Conservation (phyloP, 2,113 vertebrate genomes). For the Salminus brasiliensis region DNA sequence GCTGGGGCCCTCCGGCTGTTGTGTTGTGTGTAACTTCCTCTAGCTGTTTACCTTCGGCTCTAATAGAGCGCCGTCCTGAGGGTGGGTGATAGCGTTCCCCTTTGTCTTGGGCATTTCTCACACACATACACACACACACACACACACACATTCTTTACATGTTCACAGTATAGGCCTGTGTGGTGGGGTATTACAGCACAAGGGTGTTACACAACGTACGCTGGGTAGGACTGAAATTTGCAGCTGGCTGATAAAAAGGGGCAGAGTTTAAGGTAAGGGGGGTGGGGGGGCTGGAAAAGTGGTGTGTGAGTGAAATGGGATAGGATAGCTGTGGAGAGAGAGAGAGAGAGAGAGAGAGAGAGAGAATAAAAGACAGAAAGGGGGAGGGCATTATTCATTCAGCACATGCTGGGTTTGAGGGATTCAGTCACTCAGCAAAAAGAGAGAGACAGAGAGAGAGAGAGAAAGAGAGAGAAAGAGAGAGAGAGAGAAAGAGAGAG, state of each 20-base stretch:
- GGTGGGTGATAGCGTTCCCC: background rate
- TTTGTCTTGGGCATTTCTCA: background rate
- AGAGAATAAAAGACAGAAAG: conserved; percentile 44
- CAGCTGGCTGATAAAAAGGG: background rate
- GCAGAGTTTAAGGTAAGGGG: background rate
- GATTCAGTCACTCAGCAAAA: conserved; percentile 21
- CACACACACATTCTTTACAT: background rate
- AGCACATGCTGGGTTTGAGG: conserved; percentile 61
- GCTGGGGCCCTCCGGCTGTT: background rate
- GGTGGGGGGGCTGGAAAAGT: background rate
- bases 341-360: background rate
- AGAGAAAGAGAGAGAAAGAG: background rate
- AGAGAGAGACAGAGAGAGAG: background rate
- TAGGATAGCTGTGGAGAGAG: background rate
- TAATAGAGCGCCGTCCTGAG: background rate
- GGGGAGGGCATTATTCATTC: conserved; percentile 62
- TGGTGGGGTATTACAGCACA: background rate
- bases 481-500: background rate
- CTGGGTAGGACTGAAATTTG: background rate
- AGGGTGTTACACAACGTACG: background rate
- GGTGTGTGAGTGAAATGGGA: background rate
- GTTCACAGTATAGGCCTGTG: background rate
- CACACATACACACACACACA: background rate
- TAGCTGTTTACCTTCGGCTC: background rate
- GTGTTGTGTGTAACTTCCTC: background rate